phyloP scores from a whole-genome alignment of 2,113 vertebrate species.

The Scolopax mira region DNA sequence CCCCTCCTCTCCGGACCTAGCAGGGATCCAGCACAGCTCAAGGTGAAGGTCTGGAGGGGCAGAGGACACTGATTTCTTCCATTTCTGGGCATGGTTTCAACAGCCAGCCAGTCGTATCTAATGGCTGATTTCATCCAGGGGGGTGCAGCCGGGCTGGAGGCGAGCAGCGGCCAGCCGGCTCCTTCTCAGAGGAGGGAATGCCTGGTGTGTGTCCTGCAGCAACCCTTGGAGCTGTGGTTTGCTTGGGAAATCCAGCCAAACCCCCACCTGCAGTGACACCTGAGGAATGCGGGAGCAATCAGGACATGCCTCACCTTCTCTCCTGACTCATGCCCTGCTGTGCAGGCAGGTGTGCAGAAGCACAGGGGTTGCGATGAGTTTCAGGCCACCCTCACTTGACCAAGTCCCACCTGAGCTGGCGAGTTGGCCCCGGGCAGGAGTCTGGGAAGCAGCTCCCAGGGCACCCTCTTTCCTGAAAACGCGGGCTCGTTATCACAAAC shows the following conservation, averaged over 20 bases:
- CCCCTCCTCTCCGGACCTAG: not conserved
- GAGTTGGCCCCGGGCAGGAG: not conserved
- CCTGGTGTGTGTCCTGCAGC: not conserved
- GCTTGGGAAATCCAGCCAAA: too few relatives aligned
- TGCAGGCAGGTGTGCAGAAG: not conserved
- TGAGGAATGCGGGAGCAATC: not conserved
- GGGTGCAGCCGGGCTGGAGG: fast-evolving
- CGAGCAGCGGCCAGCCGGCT: fast-evolving
- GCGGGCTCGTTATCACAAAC: fast-evolving
- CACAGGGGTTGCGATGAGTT: not conserved
- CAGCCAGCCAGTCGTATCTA: fast-evolving
- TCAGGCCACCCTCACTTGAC: not conserved
- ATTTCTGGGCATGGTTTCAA: not conserved
- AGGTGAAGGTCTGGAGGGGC: not conserved
- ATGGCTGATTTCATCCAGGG: not conserved
- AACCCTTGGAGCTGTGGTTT: not conserved
- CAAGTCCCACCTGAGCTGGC: fast-evolving
- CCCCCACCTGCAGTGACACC: not conserved
- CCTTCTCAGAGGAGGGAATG: fast-evolving
- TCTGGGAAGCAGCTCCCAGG: not conserved
- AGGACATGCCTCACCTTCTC: not conserved
- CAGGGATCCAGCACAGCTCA: not conserved
- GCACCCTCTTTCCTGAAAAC: not conserved
- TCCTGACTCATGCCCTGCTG: constrained; percentile 15
- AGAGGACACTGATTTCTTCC: not conserved